phyloP scores from a whole-genome alignment of 2,113 vertebrate species.

The Notechis scutatus region DNA sequence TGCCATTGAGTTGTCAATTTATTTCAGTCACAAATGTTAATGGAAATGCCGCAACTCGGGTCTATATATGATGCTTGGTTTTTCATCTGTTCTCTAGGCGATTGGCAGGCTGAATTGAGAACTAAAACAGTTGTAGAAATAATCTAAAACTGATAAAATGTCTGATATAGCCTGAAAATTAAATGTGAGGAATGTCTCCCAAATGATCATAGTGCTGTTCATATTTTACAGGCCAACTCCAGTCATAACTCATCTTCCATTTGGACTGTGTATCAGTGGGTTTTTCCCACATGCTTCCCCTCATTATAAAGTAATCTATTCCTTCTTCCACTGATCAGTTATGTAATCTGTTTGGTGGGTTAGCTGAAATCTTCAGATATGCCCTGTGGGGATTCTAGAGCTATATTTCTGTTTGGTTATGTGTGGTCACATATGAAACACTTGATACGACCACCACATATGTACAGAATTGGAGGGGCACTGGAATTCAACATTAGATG shows the following conservation, averaged over 20 bases:
- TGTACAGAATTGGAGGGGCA: neutral
- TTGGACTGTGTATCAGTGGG: neutral
- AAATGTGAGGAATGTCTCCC: neutral
- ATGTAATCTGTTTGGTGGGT: neutral
- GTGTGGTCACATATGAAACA: neutral
- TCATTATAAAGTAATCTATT: neutral
- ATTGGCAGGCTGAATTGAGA: neutral
- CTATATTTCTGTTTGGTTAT: neutral
- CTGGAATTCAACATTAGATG: neutral
- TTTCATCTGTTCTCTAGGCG: neutral
- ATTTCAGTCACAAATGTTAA: constrained; percentile 27
- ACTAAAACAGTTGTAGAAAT: neutral
- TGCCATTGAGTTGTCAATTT: constrained; percentile 4
- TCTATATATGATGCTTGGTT: neutral
- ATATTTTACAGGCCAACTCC: neutral
- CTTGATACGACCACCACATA: no score
- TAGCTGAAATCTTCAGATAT: neutral
- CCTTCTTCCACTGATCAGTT: neutral
- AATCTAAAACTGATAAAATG: neutral
- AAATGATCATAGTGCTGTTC: neutral
- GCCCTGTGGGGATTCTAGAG: neutral
- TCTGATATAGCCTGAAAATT: neutral
- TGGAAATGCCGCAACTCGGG: neutral
- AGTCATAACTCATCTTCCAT: neutral
- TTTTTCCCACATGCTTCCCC: neutral